Evolutionary conservation across 2,888 invertebrate genomes (phyloP), one percentile per base, ranked within the genome.

Genomic region (Micoletzkya japonica): DNA sequence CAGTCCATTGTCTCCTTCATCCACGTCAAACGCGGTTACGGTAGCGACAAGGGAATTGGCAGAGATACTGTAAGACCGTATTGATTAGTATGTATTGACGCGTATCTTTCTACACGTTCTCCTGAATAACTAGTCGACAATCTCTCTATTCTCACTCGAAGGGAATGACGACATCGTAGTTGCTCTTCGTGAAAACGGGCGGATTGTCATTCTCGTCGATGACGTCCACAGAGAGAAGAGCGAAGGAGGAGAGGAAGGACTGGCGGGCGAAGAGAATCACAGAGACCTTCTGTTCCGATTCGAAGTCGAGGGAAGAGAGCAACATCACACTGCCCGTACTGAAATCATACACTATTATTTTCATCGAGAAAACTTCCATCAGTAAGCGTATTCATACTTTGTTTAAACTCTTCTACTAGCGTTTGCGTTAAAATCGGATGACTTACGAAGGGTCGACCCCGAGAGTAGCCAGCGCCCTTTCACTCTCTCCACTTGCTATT

Each of bases 1-100:
- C 88, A 96, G 93, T 0, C 95, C 95, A 87, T 96, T 96, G 80
- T 93, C 89, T 3, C 95, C 96, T 39, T 93, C 88, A 87, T 97
- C 97, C 4, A 95, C 94, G 87, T 97, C 97, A 85, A 93, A 94
- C 0, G 96, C 97, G 36, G 67, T 72, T 26, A 79, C 70, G 88
- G 95, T 95, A 87, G 75, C 64, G 30, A 77, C 70, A 4, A 71
- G 28, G 34, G 76, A 73, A 67, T 76, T 78, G 4, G 73, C 58
- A 6, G 73, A 56, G 26, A 72, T 61, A 26, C 73, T 74, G 70
- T 49, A 73, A 71, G 6, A 54, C 4, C 0, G 20, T 28, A 24
- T 10, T 44, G 2, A 30, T 17, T 20, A 30, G 6, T 17, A 34
- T 20, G 24, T 28, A 59, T 20, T 32, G 17, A 14, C 14, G 24